Conservation (phyloP, 1,140 invertebrate species). For the Drosophila mojavensis region DNA sequence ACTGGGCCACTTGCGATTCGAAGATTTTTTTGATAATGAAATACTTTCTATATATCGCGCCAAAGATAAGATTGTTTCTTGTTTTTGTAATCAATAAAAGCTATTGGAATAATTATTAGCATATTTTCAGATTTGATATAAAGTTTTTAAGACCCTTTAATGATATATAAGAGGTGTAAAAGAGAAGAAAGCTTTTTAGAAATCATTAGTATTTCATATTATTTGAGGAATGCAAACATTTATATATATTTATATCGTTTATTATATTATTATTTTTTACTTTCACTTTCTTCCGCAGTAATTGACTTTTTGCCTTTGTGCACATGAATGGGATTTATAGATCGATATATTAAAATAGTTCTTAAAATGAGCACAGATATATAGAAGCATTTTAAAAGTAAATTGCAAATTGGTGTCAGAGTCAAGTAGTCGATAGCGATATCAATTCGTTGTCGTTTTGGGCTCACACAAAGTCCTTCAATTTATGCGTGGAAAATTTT, state of each 20-base stretch:
- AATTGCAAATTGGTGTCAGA: conserved; percentile 59
- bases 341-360: too few species aligned
- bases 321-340: too few species aligned
- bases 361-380: too few species aligned
- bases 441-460: conserved; percentile 1
- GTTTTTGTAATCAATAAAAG: not conserved
- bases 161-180: too few species aligned
- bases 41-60: not conserved
- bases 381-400: conserved; percentile 4
- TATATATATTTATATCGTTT: not conserved
- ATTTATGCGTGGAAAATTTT: conserved; percentile 70
- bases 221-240: too few species aligned
- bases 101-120: too few species aligned
- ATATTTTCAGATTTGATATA: too few species aligned
- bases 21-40: not conserved
- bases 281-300: conserved; percentile 25
- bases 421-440: conserved; percentile 58
- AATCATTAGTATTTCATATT: too few species aligned
- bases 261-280: not conserved
- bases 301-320: not conserved
- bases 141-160: too few species aligned
- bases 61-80: not conserved
- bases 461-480: conserved; percentile 34
- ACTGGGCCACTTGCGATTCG: not conserved
- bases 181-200: too few species aligned